Evolutionary conservation across 2,113 vertebrate species (phyloP).

Genomic region (Pluvianellus socialis): DNA sequence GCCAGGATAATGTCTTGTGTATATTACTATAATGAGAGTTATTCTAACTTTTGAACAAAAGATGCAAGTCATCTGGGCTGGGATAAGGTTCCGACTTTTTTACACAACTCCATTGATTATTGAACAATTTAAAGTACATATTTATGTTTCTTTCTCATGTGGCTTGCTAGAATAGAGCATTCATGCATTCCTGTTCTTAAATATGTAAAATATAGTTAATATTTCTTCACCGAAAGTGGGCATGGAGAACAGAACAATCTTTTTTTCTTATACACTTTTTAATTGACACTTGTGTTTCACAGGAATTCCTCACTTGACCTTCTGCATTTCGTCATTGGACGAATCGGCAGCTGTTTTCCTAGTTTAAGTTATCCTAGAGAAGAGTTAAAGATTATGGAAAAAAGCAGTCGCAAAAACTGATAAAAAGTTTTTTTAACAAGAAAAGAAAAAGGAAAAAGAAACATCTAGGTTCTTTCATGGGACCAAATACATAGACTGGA

Average conservation of each 20-base stretch:
- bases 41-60: constrained; percentile 24
- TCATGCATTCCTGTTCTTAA: background rate
- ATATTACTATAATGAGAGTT: constrained; percentile 16
- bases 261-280: constrained; percentile 31
- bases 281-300: constrained; percentile 2
- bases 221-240: constrained; percentile 1
- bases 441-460: constrained; percentile 70
- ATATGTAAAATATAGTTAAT: background rate
- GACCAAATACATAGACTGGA: constrained; percentile 70
- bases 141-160: constrained; percentile 37
- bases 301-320: constrained; percentile 53
- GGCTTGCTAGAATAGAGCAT: background rate
- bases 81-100: background rate
- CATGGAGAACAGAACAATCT: background rate
- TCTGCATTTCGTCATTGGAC: constrained; percentile 42
- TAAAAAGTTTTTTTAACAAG: constrained; percentile 58
- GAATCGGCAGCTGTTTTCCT: constrained; percentile 47
- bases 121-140: background rate
- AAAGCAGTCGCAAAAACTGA: constrained; percentile 66
- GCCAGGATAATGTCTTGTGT: background rate
- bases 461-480: constrained; percentile 71
- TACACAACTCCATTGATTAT: background rate
- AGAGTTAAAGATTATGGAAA: constrained; percentile 64
- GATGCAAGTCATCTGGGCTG: constrained; percentile 3
- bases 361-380: constrained; percentile 65